Base-by-base conservation (phyloP, 2,797 vertebrate species). In the Cyprinella venusta region DNA sequence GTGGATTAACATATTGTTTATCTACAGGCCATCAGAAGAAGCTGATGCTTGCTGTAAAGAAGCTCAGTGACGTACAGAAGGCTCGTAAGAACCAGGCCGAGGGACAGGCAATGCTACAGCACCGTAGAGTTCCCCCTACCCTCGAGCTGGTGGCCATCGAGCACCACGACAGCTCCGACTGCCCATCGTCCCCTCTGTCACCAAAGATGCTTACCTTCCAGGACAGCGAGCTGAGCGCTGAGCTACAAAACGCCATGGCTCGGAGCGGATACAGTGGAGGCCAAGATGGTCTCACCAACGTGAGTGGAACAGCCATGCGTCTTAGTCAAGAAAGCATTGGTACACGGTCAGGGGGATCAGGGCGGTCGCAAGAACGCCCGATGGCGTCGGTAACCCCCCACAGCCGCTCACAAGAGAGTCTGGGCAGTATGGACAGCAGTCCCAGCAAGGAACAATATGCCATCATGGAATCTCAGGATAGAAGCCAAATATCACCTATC, bases 1-100 rank as follows among this genome's bases (percentile, higher is more conserved):
- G 40, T 84, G 30, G 15, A 48, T 50, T 84, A 24, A 64, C 26
- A 26, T 36, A n/a, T 40, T 81, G 33, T 30, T 61, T 83, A n/a
- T 40, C 79, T 48, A 0, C 90, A 99, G 98, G 98, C 15, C 98
- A 99, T 88, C 98, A 99, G 91, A 99, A 99, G 94, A 99, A 99
- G 95, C 93, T 99, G 86, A 98, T 99, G 96, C 84, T 99, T 88
- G 97, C 97, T 0, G 97, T 99, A 83, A 98, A 94, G 93, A 96
- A 96, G 89, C 93, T 99, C 85, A 94, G 91, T 50, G 95, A 99
- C 85, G 92, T 99, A 54, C 95, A 96, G 75, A 94, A 95, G 85
- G 95, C 91, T 0, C 56, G 77, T n/a, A 88, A 81, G 76, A 90
- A 87, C 87, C 91, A 91, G 8, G 83, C 82, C 0, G 89, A 92